Base-by-base conservation (phyloP, 23 tunicate genomes). In the Pegea sp. region DNA sequence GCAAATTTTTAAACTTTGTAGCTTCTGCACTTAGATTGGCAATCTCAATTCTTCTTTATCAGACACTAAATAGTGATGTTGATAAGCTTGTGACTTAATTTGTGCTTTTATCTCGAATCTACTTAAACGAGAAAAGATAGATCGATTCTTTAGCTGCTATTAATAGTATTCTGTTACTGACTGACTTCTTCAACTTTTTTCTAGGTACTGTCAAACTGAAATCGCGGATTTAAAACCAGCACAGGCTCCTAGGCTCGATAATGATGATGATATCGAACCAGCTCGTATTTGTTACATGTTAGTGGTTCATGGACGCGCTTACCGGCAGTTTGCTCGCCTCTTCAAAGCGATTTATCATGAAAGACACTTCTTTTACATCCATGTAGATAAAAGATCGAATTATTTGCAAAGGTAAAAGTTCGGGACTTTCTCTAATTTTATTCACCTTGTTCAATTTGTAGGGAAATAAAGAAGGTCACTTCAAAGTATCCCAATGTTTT, bases 241-340 rank as follows among this genome's bases (percentile, higher is more conserved):
- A 13, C 88, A 86, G 1, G 68, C 59, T 53, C n/a, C n/a, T n/a
- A n/a, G 69, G 70, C 2, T 6, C 59, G 7, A 38, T 38, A 8
- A 38, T 21, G 64, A 60, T 27, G 69, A 75, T n/a, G 28, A 54
- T 18, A 30, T 56, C 1, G 54, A 34, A 5, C 70, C 71, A 3
- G 64, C 79, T 26, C 67, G 86, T 3, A 91, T 91, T 19, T 69
- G 78, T 64, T 91, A 61, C 75, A 67, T 91, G 70, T 56, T 91
- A 53, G 81, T 79, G 13, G 99, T 91, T 2, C 99, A 91, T 52
- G 99, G 99, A 0, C 59, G 99, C 5, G 72, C 93, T 5, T 48
- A 78, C 24, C 86, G 99, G 1, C 99, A 91, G 43, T 72, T 91
- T 22, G 52, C 54, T 3, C 84, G 99, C 1, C 42, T 91, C 21